Conservation (phyloP, 1,140 invertebrate species). For the Pachyrhynchus sulphureomaculatus region DNA sequence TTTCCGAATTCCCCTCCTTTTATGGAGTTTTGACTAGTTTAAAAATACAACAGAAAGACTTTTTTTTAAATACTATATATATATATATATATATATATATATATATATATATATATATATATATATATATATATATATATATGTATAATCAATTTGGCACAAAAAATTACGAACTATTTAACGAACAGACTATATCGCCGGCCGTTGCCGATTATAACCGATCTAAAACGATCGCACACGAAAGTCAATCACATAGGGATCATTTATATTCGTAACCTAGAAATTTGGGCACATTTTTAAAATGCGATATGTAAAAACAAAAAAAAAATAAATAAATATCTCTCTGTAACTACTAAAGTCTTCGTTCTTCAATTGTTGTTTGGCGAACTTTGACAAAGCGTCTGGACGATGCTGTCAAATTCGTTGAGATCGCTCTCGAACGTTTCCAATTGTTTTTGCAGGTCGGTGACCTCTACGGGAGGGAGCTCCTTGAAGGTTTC, state of each 20-base stretch:
- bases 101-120: too few species aligned
- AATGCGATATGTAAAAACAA: constrained; percentile 14
- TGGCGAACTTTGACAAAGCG: constrained; percentile 60
- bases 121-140: too few species aligned
- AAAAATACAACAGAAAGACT: too few species aligned
- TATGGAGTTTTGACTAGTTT: too few species aligned
- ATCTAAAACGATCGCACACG: constrained; percentile 18
- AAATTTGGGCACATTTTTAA: constrained; percentile 24
- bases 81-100: too few species aligned
- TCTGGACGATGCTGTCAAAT: constrained; percentile 72
- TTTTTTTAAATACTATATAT: too few species aligned
- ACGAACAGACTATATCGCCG: not conserved
- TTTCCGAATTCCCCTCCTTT: too few species aligned
- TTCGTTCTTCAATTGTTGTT: constrained; percentile 51
- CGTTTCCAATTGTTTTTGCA: constrained; percentile 70
- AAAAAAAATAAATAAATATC: constrained; percentile 19
- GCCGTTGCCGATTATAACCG: constrained; percentile 2
- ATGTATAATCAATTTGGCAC: too few species aligned
- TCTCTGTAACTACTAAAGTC: not conserved
- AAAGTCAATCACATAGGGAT: constrained; percentile 20
- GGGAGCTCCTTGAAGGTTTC: constrained; percentile 63
- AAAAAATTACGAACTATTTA: not conserved
- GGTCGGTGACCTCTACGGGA: constrained; percentile 64
- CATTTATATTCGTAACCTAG: constrained; percentile 6
- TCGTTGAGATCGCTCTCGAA: constrained; percentile 74